A percentile compares a stretch with the other conserved stretches of the same genome.
Evolutionary conservation across 2,113 vertebrate species (phyloP).

Genomic region (Macroglossus sobrinus): DNA sequence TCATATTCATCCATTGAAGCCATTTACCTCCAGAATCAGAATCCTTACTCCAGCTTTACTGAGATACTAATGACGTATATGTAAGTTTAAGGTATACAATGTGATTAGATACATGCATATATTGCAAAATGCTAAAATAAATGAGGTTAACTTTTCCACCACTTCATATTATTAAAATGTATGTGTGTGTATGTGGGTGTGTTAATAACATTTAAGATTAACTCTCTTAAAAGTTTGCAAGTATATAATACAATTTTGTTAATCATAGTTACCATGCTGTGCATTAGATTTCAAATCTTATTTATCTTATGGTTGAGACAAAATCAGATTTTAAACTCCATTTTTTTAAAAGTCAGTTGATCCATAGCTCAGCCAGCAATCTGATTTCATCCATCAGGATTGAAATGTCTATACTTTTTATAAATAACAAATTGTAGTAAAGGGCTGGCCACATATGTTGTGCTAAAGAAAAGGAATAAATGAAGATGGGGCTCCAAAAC

Average conservation of each 20-base stretch:
- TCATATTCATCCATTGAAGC: background rate
- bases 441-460: fast-evolving
- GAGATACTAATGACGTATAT: background rate
- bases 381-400: background rate
- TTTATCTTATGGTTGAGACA: background rate
- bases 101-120: background rate
- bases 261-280: background rate
- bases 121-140: background rate
- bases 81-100: background rate
- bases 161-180: background rate
- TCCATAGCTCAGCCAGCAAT: background rate
- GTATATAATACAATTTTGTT: background rate
- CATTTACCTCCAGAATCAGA: background rate
- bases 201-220: background rate
- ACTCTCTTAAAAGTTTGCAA: background rate
- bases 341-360: background rate
- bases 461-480: background rate
- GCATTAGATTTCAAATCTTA: background rate
- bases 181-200: background rate
- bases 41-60: background rate
- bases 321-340: background rate
- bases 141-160: background rate
- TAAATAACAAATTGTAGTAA: background rate
- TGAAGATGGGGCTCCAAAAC: background rate
- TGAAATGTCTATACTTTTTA: background rate